Percentiles rank a stretch among this genome's conserved stretches.
Evolutionary conservation across 64 coral and sea anemone species (phyloP).

Genomic region (Stichodactyla helianthus): DNA sequence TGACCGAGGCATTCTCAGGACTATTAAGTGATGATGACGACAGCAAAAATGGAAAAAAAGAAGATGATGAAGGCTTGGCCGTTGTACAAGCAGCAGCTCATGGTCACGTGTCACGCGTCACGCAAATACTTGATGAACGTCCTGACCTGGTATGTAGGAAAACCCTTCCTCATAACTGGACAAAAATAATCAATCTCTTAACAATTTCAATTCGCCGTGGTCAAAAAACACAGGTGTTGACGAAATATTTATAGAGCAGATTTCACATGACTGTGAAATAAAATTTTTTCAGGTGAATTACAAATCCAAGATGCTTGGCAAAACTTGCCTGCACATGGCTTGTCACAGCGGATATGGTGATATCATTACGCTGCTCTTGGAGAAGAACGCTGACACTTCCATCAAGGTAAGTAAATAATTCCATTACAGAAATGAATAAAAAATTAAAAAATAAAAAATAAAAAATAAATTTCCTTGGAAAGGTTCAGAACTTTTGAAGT

Average conservation of each 20-base stretch:
- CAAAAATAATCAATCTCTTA: too few relatives aligned
- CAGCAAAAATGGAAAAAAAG: background rate
- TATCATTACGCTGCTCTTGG: slow-evolving; percentile 25
- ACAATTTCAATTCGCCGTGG: too few relatives aligned
- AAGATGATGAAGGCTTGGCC: background rate
- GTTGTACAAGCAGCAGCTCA: slow-evolving; percentile 1
- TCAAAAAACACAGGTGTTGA: too few relatives aligned
- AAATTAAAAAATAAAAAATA: too few relatives aligned
- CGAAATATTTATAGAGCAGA: too few relatives aligned
- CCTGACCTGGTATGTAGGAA: slow-evolving; percentile 34
- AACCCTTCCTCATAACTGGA: too few relatives aligned
- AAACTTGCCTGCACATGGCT: slow-evolving; percentile 38
- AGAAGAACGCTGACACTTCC: slow-evolving; percentile 9
- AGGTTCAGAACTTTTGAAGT: too few relatives aligned
- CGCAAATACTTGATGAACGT: slow-evolving; percentile 21
- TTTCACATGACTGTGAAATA: too few relatives aligned
- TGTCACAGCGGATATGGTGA: slow-evolving; percentile 50
- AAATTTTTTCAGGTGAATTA: background rate
- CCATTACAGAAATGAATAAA: background rate
- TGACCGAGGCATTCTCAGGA: background rate
- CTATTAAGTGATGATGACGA: background rate
- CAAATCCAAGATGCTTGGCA: background rate
- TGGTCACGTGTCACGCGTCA: slow-evolving; percentile 39
- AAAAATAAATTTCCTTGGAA: too few relatives aligned
- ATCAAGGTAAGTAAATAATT: background rate